Evolutionary conservation across 2,113 vertebrate genomes (phyloP).

Genomic region (Reinhardtius hippoglossoides): DNA sequence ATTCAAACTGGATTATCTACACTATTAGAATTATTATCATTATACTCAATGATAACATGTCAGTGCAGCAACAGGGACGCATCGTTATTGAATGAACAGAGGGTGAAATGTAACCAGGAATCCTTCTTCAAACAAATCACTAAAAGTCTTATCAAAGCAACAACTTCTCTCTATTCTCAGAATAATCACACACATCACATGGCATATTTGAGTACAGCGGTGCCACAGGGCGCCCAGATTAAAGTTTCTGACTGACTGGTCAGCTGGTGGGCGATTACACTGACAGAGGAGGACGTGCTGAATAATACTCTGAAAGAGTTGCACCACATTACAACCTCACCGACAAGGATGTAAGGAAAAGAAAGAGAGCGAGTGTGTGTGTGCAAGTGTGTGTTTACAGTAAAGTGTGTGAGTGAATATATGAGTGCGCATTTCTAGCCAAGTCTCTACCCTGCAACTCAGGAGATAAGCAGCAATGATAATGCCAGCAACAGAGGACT

Average conservation of each 20-base stretch:
- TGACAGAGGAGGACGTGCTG: constrained; percentile 10
- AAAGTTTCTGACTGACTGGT: constrained; percentile 30
- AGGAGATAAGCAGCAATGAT: constrained; percentile 68
- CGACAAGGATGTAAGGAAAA: constrained; percentile 1
- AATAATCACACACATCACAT: constrained; percentile 26
- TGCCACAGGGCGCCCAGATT: constrained; percentile 7
- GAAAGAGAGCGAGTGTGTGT: background rate
- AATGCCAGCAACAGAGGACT: constrained; percentile 54
- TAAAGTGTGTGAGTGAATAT: background rate
- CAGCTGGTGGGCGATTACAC: constrained; percentile 28
- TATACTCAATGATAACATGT: background rate
- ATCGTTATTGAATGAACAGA: background rate
- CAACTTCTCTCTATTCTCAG: background rate
- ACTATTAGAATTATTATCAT: background rate
- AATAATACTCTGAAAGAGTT: constrained; percentile 26
- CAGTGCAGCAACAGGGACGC: background rate
- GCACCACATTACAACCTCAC: constrained; percentile 19
- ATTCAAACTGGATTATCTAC: background rate
- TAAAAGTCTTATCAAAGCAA: background rate
- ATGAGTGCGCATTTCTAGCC: constrained; percentile 20
- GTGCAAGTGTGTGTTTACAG: background rate
- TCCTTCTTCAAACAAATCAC: background rate
- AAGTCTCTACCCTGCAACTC: constrained; percentile 61
- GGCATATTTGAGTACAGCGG: constrained; percentile 14
- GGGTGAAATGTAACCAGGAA: background rate